A percentile compares a stretch with the other conserved stretches of the same genome.
Evolutionary conservation across 1,140 invertebrate genomes (phyloP).

Genomic region (Magallana gigas): DNA sequence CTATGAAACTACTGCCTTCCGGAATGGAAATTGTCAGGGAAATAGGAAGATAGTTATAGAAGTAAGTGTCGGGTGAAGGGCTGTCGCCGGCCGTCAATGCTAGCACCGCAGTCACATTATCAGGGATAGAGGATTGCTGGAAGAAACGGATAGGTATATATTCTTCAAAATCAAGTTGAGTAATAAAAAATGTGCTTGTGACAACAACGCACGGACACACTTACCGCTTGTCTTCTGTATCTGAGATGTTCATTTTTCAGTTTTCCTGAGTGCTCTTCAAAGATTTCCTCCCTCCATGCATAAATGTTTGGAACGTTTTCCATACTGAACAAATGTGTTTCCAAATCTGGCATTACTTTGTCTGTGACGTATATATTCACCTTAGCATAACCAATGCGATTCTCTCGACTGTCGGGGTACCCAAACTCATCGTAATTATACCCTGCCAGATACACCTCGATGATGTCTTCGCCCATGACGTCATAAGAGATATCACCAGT

Average conservation of each 20-base stretch:
- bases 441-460: conserved; percentile 8
- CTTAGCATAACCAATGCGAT: conserved; percentile 6
- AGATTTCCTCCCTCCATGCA: conserved; percentile 9
- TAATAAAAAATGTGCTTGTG: too few species aligned
- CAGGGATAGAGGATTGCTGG: not conserved
- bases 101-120: not conserved
- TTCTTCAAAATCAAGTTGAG: too few species aligned
- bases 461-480: not conserved
- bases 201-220: not conserved
- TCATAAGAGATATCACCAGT: conserved; percentile 21
- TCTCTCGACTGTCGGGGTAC: not conserved
- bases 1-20: not conserved
- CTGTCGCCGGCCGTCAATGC: not conserved
- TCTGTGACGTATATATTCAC: conserved; percentile 30
- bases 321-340: conserved; percentile 17
- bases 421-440: conserved; percentile 36
- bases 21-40: not conserved
- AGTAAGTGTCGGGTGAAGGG: not conserved
- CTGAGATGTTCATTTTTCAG: not conserved
- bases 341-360: not conserved
- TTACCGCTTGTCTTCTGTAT: conserved; percentile 27
- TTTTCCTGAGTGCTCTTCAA: conserved; percentile 2
- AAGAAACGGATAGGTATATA: not conserved
- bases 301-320: conserved; percentile 37
- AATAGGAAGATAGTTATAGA: not conserved